Evolutionary conservation across 2,888 invertebrate species (phyloP).

Genomic region (Drosophila lutescens): DNA sequence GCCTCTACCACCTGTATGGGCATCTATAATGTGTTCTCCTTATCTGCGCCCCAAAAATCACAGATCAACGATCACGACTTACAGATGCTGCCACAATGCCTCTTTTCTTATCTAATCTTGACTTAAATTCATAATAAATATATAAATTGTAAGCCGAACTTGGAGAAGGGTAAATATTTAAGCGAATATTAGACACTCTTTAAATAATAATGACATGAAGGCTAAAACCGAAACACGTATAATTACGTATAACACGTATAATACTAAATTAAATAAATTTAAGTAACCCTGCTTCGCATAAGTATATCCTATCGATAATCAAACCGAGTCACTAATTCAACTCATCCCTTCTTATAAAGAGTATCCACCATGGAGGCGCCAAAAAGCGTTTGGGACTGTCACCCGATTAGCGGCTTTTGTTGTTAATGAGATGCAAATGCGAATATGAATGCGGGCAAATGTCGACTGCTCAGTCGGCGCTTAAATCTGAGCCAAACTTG

Average conservation of each 20-base stretch:
- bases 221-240: no score
- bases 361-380: slow-evolving; percentile 38
- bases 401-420: slow-evolving; percentile 64
- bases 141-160: slow-evolving; percentile 32
- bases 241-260: no score
- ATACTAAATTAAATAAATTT: no score
- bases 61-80: slow-evolving; percentile 52
- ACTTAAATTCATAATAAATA: slow-evolving; percentile 60
- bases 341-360: background rate
- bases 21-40: slow-evolving; percentile 19
- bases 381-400: slow-evolving; percentile 35
- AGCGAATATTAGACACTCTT: slow-evolving; percentile 21
- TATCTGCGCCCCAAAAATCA: slow-evolving; percentile 31
- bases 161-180: no score
- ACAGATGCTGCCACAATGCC: slow-evolving; percentile 48
- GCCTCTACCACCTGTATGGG: slow-evolving; percentile 1
- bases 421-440: slow-evolving; percentile 75
- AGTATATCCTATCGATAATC: background rate
- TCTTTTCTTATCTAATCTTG: slow-evolving; percentile 54
- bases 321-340: background rate
- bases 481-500: slow-evolving; percentile 17
- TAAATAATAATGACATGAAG: background rate
- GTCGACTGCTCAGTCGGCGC: slow-evolving; percentile 1
- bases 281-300: no score
- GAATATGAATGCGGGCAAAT: slow-evolving; percentile 39